phyloP scores from a whole-genome alignment of 2,113 vertebrate genomes.

The Megaceryle torquata region DNA sequence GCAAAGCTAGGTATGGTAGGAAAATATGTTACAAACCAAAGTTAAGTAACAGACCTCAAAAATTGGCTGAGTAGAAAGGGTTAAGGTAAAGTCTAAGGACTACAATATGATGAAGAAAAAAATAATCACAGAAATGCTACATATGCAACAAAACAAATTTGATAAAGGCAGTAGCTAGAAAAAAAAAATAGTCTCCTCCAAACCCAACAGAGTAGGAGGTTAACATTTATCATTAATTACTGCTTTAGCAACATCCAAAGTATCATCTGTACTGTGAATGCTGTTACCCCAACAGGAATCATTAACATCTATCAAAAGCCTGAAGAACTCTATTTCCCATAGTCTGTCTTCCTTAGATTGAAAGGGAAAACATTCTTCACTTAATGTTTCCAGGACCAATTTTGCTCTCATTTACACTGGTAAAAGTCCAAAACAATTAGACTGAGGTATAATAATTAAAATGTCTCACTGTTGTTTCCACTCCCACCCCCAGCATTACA shows the following conservation, averaged over 20 bases:
- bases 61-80: background rate
- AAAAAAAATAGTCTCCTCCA: conserved; percentile 22
- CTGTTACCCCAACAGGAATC: conserved; percentile 71
- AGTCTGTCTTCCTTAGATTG: background rate
- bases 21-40: background rate
- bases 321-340: conserved; percentile 43
- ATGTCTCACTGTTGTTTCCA: background rate
- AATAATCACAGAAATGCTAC: background rate
- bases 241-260: conserved; percentile 44
- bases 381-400: background rate
- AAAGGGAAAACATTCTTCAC: conserved; percentile 2
- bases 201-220: background rate
- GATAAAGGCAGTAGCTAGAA: conserved; percentile 23
- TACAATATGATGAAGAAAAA: background rate
- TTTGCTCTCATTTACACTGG: background rate
- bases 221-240: conserved; percentile 53
- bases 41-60: background rate
- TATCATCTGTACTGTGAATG: conserved; percentile 70
- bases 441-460: background rate
- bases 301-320: conserved; percentile 66
- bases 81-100: background rate
- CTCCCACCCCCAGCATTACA: background rate
- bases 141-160: conserved; percentile 11
- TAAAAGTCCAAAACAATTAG: background rate
- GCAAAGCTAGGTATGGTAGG: background rate